Evolutionary conservation across 2,113 vertebrate genomes (phyloP), one percentile per base, ranked within the genome.

Genomic region (Seriola dumerili): DNA sequence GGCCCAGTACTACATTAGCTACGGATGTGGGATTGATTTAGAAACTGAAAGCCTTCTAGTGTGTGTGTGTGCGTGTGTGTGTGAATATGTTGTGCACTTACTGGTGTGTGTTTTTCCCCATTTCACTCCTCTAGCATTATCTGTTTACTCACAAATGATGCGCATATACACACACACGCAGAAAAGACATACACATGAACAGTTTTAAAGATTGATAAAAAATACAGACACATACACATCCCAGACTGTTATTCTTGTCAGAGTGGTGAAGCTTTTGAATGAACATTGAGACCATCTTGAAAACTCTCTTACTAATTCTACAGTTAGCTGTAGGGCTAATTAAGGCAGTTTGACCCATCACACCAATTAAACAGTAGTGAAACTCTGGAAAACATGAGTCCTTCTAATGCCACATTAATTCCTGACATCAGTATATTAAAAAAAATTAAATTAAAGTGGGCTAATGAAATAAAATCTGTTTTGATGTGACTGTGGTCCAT

Each of bases 1-100:
- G 90, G 88, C 91, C 92, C 92, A 91, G 91, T 89, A 91, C 92
- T 94, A 92, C 94, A 94, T 94, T 94, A 94, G 94, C 94, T 93
- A 89, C 88, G 93, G 94, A 94, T 93, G 93, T 94, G 92, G 92
- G 92, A 94, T 94, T 94, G 93, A 94, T 94, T 94, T 93, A 93
- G 93, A 93, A 93, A 92, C 93, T 92, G 94, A 94, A 93, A 94
- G 94, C 92, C 88, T 89, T 88, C 84, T 78, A 81, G 80, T 90
- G 82, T 77, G 73, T 59, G 85, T 66, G 68, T 25, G 67, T 71
- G 65, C 65, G 44, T 66, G 50, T 50, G 84, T 57, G 72, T 58
- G 11, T 23, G 84, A 72, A 71, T 84, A 81, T 85, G 80, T 85
- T 85, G 73, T 80, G 68, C 59, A 62, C 63, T 85, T 65, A 16